Conservation (phyloP, 2,113 vertebrate species). For the Rhabdornis inornatus region DNA sequence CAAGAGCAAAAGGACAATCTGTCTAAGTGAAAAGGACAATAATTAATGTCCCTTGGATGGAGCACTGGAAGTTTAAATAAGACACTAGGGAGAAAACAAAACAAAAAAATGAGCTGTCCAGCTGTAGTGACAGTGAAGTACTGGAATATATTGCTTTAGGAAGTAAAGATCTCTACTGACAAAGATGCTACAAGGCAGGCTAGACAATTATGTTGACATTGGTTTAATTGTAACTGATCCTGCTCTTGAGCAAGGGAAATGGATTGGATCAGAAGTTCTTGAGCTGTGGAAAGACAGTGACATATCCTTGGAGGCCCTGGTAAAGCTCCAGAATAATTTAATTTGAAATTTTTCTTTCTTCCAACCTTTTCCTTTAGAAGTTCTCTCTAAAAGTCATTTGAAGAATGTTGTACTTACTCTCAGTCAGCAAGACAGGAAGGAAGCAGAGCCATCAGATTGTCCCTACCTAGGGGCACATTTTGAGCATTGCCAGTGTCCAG, state of each 20-base stretch:
- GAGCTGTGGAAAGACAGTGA: not conserved
- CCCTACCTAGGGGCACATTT: not conserved
- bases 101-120: not conserved
- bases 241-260: not conserved
- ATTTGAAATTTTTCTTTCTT: not conserved
- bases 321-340: not conserved
- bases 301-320: not conserved
- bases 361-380: not conserved
- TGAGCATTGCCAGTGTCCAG: not conserved
- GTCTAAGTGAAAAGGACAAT: not conserved
- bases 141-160: not conserved
- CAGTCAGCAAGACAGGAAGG: not conserved
- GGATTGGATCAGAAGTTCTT: not conserved
- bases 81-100: not conserved
- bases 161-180: not conserved
- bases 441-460: not conserved
- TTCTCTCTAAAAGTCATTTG: not conserved
- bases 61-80: not conserved
- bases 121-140: not conserved
- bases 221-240: not conserved
- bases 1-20: not conserved
- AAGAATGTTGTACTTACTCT: not conserved
- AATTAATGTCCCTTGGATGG: not conserved
- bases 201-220: not conserved
- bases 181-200: not conserved